Conservation (phyloP, 2,888 invertebrate species). For the Eilema griseolum region DNA sequence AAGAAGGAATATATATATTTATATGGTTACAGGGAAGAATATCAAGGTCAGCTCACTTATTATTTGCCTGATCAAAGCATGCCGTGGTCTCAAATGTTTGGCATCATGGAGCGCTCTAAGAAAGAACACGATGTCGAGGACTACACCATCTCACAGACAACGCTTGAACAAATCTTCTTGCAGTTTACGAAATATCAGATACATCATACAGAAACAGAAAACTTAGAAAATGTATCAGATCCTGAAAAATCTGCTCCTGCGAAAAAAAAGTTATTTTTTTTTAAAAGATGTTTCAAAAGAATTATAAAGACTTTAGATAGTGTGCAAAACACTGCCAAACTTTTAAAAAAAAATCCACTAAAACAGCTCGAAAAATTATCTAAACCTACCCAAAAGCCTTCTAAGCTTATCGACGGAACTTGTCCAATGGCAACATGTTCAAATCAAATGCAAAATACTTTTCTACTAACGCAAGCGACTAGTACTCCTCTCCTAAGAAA, state of each 20-base stretch:
- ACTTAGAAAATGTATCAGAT: not conserved
- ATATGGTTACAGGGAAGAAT: slow-evolving; percentile 87
- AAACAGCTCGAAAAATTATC: not conserved
- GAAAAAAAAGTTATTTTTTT: not conserved
- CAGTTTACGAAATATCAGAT: slow-evolving; percentile 88
- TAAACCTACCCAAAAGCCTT: not conserved
- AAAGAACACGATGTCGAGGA: slow-evolving; percentile 89
- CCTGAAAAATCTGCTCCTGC: not conserved
- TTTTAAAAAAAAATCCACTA: not conserved
- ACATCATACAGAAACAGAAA: slow-evolving; percentile 10
- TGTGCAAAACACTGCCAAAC: not conserved
- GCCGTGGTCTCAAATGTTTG: slow-evolving; percentile 91
- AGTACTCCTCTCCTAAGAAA: not conserved
- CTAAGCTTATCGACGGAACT: not conserved
- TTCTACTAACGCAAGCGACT: not conserved
- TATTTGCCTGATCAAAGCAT: slow-evolving; percentile 88
- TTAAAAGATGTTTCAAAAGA: not conserved
- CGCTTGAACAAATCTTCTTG: slow-evolving; percentile 92
- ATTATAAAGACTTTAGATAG: not conserved
- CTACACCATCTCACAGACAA: slow-evolving; percentile 93
- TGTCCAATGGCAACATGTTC: not conserved
- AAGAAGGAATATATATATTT: too few species aligned
- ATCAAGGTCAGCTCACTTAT: slow-evolving; percentile 90
- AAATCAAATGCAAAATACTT: not conserved
- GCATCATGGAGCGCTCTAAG: slow-evolving; percentile 89